phyloP scores from a whole-genome alignment of 2,888 invertebrate genomes.

The Notocelia uddmanniana region DNA sequence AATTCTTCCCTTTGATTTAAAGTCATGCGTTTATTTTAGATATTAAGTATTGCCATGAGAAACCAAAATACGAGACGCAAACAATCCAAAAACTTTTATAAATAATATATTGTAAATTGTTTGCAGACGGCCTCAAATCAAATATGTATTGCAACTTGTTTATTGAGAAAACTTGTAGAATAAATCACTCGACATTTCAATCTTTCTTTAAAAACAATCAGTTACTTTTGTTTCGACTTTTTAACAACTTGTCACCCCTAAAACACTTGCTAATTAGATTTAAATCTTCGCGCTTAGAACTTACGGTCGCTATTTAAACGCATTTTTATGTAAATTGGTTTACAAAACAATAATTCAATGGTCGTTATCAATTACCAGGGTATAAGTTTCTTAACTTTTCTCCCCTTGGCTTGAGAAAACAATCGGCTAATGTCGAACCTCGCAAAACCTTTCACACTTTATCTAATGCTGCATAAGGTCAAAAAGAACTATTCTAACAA shows the following conservation, averaged over 20 bases:
- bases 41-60: no score
- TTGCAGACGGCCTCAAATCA: neutral
- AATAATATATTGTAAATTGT: neutral
- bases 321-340: no score
- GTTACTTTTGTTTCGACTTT: slow-evolving; percentile 10
- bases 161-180: neutral
- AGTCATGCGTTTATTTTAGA: no score
- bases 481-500: no score
- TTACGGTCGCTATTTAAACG: neutral
- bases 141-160: neutral
- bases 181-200: slow-evolving; percentile 13
- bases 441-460: neutral
- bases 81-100: neutral
- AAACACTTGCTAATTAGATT: neutral
- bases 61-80: neutral
- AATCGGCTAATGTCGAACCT: neutral
- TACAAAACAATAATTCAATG: no score
- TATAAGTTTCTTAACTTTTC: neutral
- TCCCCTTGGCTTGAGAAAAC: neutral
- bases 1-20: no score
- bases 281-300: neutral
- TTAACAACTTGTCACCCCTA: slow-evolving; percentile 6
- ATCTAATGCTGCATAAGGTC: no score
- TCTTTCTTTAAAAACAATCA: slow-evolving; percentile 19
- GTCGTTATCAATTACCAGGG: neutral